Percentiles rank a stretch among this genome's conserved stretches.
Conservation (phyloP, 2,888 invertebrate species). For the Chironomus tentans region DNA sequence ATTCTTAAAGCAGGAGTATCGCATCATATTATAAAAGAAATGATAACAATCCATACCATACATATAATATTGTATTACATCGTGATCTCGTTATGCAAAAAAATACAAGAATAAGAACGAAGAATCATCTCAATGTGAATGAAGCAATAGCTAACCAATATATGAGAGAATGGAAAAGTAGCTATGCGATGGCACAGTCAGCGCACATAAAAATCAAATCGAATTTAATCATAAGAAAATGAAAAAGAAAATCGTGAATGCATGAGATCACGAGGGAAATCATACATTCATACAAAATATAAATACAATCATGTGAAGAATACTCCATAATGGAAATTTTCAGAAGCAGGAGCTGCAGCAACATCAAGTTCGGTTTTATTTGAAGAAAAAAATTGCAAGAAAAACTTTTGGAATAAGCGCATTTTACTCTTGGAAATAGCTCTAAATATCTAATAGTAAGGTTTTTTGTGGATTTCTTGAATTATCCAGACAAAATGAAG, state of each 20-base stretch:
- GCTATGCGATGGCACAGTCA: neutral
- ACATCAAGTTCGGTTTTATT: too few species aligned
- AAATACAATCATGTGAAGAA: neutral
- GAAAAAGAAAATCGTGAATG: conserved; percentile 2
- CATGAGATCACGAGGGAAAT: conserved; percentile 5
- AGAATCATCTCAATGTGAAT: neutral
- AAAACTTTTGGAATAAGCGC: too few species aligned
- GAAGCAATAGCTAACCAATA: neutral
- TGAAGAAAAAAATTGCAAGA: too few species aligned
- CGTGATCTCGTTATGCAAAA: conserved; percentile 6
- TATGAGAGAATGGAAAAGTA: neutral
- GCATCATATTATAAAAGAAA: neutral
- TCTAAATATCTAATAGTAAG: too few species aligned
- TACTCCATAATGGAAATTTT: neutral
- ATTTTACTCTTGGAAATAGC: too few species aligned
- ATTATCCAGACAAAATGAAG: too few species aligned
- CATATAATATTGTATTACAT: conserved; percentile 1
- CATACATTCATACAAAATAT: neutral
- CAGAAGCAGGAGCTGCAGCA: neutral
- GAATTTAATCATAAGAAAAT: conserved; percentile 4
- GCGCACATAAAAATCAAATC: neutral
- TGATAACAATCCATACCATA: conserved; percentile 7
- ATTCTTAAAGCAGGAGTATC: neutral
- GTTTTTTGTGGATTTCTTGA: too few species aligned
- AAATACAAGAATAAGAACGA: neutral